phyloP scores from a whole-genome alignment of 2,797 vertebrate species.

The Dendrocincla tyrannina region DNA sequence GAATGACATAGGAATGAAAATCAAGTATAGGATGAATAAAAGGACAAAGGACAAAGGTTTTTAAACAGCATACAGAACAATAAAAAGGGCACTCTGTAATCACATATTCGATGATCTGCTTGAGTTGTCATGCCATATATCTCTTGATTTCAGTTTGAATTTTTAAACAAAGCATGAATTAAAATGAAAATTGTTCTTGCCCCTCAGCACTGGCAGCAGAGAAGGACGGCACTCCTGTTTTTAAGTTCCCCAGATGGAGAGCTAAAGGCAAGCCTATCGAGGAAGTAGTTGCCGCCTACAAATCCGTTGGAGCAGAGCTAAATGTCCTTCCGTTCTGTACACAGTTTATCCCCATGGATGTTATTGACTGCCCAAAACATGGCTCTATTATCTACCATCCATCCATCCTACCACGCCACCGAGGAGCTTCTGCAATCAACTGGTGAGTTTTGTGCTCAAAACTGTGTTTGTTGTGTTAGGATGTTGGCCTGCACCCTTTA shows the following conservation, averaged over 20 bases:
- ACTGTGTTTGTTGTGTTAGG: accelerated
- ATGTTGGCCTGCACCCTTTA: neutral
- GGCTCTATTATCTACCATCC: conserved; percentile 91
- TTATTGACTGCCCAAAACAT: conserved; percentile 83
- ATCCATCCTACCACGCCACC: conserved; percentile 85
- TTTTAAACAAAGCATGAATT: neutral
- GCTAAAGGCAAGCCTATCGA: conserved; percentile 83
- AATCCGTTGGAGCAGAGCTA: conserved; percentile 84
- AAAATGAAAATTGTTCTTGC: neutral
- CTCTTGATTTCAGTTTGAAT: neutral
- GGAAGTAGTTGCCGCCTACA: conserved; percentile 84
- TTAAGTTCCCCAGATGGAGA: conserved; percentile 88
- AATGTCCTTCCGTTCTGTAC: conserved; percentile 90
- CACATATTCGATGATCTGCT: neutral
- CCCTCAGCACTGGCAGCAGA: conserved; percentile 82
- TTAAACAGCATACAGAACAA: neutral
- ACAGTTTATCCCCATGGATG: conserved; percentile 90
- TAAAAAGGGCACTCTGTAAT: neutral
- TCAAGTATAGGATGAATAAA: neutral
- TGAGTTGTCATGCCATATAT: neutral
- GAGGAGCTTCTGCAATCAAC: conserved; percentile 89
- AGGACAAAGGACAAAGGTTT: neutral
- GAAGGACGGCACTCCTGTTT: conserved; percentile 88
- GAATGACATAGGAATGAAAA: neutral
- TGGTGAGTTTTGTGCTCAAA: conserved; percentile 75